Evolutionary conservation across 2,113 vertebrate genomes (phyloP).

Genomic region (Baryphthengus martii): DNA sequence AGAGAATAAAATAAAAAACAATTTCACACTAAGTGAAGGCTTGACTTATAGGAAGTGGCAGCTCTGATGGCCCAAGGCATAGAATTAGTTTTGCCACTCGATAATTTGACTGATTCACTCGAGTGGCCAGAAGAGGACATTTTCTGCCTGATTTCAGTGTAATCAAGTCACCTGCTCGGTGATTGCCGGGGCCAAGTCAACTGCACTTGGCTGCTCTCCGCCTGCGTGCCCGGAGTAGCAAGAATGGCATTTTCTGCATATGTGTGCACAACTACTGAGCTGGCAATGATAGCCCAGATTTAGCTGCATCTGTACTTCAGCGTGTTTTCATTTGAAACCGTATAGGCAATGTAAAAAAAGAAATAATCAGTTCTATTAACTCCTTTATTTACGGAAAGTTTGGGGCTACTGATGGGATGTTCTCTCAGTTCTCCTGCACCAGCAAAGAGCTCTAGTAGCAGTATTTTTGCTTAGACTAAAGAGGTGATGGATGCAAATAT

Average conservation of each 20-base stretch:
- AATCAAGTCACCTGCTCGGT: constrained; percentile 80
- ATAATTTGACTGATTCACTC: constrained; percentile 85
- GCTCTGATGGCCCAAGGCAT: constrained; percentile 74
- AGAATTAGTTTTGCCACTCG: constrained; percentile 82
- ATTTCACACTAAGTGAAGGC: constrained; percentile 79
- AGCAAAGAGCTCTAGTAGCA: background rate
- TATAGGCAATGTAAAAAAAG: background rate
- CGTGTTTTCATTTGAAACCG: background rate
- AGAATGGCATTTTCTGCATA: background rate
- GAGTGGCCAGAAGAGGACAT: constrained; percentile 80
- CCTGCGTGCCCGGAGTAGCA: background rate
- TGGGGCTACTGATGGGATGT: background rate
- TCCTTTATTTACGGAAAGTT: background rate
- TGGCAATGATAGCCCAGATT: background rate
- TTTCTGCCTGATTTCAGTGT: constrained; percentile 83
- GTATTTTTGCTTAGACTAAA: background rate
- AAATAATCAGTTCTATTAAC: background rate
- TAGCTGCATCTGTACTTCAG: background rate
- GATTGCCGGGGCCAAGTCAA: constrained; percentile 52
- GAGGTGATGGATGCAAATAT: background rate
- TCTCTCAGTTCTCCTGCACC: background rate
- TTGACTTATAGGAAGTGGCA: constrained; percentile 85
- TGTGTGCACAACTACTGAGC: background rate
- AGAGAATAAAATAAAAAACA: constrained; percentile 80
- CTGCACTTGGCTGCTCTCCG: background rate